Evolutionary conservation across 1,140 invertebrate species (phyloP).

Genomic region (Spodoptera litura): DNA sequence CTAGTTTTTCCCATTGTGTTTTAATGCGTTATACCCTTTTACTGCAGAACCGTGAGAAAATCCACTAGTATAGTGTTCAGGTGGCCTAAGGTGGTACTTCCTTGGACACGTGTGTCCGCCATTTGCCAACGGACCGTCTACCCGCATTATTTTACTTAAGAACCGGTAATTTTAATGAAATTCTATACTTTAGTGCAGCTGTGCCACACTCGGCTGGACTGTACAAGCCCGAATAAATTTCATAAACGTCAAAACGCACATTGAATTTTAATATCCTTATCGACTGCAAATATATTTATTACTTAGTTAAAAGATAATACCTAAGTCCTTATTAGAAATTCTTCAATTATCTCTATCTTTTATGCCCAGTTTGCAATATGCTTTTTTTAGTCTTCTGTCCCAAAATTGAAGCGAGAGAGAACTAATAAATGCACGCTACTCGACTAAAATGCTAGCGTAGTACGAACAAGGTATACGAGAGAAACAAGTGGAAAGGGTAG

Average conservation of each 20-base stretch:
- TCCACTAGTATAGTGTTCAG: conserved; percentile 63
- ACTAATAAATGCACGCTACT: no score
- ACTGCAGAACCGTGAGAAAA: conserved; percentile 72
- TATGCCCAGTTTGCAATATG: no score
- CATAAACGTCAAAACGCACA: conserved; percentile 63
- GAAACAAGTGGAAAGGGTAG: no score
- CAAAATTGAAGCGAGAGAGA: no score
- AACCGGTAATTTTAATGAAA: conserved; percentile 80
- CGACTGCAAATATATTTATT: background rate
- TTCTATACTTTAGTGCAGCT: conserved; percentile 76
- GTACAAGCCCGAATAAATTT: conserved; percentile 65
- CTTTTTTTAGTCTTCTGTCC: no score
- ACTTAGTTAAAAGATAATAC: no score
- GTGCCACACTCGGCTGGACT: conserved; percentile 66
- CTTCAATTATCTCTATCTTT: no score
- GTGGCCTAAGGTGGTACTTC: conserved; percentile 70
- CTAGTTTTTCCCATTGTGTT: conserved; percentile 62
- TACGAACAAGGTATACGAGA: no score
- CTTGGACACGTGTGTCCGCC: conserved; percentile 74
- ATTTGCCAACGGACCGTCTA: conserved; percentile 69
- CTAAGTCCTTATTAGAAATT: no score
- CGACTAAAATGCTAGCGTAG: no score
- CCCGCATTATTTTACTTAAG: conserved; percentile 74
- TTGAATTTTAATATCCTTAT: conserved; percentile 61
- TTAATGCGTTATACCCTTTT: conserved; percentile 63